Base-by-base conservation (phyloP, 2,797 vertebrate genomes). In the Xerus rutilus region DNA sequence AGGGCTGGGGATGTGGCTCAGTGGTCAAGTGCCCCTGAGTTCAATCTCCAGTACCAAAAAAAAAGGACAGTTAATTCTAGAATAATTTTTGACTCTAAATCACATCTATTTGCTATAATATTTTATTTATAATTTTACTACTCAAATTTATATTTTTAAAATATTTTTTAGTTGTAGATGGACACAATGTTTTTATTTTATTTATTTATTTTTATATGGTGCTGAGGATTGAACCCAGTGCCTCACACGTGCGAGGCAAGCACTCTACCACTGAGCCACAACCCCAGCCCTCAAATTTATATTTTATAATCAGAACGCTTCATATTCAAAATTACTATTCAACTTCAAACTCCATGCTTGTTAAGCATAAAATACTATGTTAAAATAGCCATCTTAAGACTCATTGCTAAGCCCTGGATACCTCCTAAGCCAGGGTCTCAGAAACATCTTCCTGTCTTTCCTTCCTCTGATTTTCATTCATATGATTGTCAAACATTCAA, bases 291-390 rank as follows among this genome's bases (percentile, higher is more conserved):
- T 39, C 70, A 89, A 73, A 86, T 89, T 92, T 88, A 10, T 70
- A 89, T 72, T 92, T 96, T 89, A 91, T 25, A 90, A 87, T 82
- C 43, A 84, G 47, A 49, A 96, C 13, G 30, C n/a, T 96, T 91
- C 10, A 72, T 10, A 47, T 85, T 89, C 28, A 95, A 89, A 96
- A 85, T 49, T 23, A 93, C 18, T 84, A 15, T 92, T 52, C 79
- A 59, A 79, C 65, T 21, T 59, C 76, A 93, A 93, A 96, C 81
- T 92, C 77, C 67, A 4, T 73, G 18, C 84, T 74, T 82, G 69
- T 13, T 81, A 21, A 87, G 77, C 23, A 92, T 52, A 69, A 32
- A 67, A 89, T 15, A 76, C 10, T 69, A 70, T 47, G 49, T 77
- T 82, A 78, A 94, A 85, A 59, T 3, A 93, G 76, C 47, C 52